Evolutionary conservation across 2,113 vertebrate genomes (phyloP).

Genomic region (Australoheros scitulus): DNA sequence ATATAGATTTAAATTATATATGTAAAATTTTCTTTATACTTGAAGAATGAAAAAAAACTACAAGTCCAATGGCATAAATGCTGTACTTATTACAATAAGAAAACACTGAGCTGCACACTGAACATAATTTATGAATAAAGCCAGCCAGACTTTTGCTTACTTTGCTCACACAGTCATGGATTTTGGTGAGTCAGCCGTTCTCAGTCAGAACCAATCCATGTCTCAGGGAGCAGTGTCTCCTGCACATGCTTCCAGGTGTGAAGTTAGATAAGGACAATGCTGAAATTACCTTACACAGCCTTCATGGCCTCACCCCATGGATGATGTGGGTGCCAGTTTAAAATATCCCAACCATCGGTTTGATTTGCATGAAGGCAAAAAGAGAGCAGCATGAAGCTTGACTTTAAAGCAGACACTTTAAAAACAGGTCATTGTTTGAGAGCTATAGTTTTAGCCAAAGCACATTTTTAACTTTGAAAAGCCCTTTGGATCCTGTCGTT

Average conservation of each 20-base stretch:
- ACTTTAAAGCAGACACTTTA: slow-evolving; percentile 24
- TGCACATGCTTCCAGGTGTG: slow-evolving; percentile 59
- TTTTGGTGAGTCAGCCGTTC: slow-evolving; percentile 44
- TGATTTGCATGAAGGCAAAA: slow-evolving; percentile 3
- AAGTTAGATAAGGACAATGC: slow-evolving; percentile 58
- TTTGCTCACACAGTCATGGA: slow-evolving; percentile 1
- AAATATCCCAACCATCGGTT: slow-evolving; percentile 24
- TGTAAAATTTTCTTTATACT: background rate
- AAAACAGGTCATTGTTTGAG: slow-evolving; percentile 21
- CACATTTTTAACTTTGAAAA: slow-evolving; percentile 13
- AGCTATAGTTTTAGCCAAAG: slow-evolving; percentile 3
- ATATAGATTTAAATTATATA: background rate
- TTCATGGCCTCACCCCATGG: background rate
- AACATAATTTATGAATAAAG: background rate
- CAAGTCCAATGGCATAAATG: background rate
- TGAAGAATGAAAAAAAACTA: background rate
- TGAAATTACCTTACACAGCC: slow-evolving; percentile 45
- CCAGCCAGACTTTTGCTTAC: background rate
- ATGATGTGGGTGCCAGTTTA: slow-evolving; percentile 16
- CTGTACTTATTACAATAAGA: background rate
- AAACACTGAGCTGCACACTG: background rate
- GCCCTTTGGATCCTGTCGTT: background rate
- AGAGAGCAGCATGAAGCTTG: background rate
- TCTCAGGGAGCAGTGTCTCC: slow-evolving; percentile 11
- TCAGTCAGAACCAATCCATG: slow-evolving; percentile 36